Evolutionary conservation across 1,140 invertebrate species (phyloP).

Genomic region (Drosophila tsacasi): DNA sequence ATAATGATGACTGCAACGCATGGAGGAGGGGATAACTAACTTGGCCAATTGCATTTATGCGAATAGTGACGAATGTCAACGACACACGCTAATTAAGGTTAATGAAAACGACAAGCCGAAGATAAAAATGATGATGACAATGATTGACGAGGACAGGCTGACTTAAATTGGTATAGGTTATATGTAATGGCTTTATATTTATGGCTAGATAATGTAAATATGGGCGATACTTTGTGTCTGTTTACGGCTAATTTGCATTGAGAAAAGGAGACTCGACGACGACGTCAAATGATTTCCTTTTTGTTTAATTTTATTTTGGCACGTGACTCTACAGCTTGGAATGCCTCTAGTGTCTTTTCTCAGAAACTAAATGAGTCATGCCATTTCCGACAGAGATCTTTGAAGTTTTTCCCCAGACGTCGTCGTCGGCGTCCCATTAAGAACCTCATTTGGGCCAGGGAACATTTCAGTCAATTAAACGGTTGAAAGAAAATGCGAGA

Average conservation of each 20-base stretch:
- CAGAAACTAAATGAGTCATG: constrained; percentile 15
- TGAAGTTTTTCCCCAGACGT: constrained; percentile 7
- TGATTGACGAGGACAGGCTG: constrained; percentile 69
- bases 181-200: not conserved
- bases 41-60: constrained; percentile 42
- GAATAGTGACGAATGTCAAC: constrained; percentile 57
- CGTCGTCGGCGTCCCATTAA: not conserved
- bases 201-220: constrained; percentile 8
- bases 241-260: not conserved
- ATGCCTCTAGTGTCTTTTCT: not conserved
- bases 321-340: not conserved
- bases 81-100: constrained; percentile 76
- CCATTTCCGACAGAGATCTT: constrained; percentile 11
- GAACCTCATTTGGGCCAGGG: constrained; percentile 2
- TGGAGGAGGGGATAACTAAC: constrained; percentile 7
- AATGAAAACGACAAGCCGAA: constrained; percentile 70
- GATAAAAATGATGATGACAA: constrained; percentile 9
- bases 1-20: constrained; percentile 10
- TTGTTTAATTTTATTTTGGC: constrained; percentile 11
- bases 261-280: not conserved
- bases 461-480: constrained; percentile 12
- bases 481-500: constrained; percentile 8
- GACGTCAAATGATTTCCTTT: constrained; percentile 21
- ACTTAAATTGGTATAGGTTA: constrained; percentile 24
- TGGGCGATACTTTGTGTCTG: constrained; percentile 4